Conservation (phyloP, 2,888 invertebrate genomes). For the Eilema depressum region DNA sequence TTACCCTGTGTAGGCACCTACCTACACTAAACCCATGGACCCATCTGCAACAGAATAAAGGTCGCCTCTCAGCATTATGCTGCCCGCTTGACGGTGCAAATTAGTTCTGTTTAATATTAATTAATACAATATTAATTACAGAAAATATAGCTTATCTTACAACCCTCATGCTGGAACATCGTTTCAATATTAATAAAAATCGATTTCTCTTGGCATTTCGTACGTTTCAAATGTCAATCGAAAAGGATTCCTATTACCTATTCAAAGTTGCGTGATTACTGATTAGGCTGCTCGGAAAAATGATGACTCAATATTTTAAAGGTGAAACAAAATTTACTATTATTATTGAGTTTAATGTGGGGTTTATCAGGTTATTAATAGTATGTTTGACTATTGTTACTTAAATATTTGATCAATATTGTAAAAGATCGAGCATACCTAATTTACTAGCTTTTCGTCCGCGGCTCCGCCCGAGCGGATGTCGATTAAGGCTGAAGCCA, state of each 20-base stretch:
- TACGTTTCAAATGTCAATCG: slow-evolving; percentile 13
- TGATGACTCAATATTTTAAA: not conserved
- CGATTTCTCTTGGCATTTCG: slow-evolving; percentile 15
- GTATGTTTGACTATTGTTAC: too few species aligned
- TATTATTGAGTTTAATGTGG: not conserved
- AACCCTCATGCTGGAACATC: not conserved
- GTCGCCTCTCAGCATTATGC: too few species aligned
- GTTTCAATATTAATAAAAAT: slow-evolving; percentile 3
- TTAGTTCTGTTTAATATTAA: not conserved
- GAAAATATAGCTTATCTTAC: not conserved
- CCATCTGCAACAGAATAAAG: too few species aligned
- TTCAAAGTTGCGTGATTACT: slow-evolving; percentile 9
- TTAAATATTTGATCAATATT: too few species aligned
- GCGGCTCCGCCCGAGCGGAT: too few species aligned
- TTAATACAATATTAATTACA: not conserved
- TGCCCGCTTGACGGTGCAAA: too few species aligned
- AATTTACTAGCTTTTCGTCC: too few species aligned
- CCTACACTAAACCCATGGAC: too few species aligned
- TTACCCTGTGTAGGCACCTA: too few species aligned
- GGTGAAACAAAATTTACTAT: not conserved
- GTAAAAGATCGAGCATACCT: too few species aligned
- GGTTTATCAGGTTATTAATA: not conserved
- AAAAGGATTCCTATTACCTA: slow-evolving; percentile 18
- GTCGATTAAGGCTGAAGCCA: too few species aligned
- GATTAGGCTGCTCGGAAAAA: not conserved